Evolutionary conservation across 2,113 vertebrate genomes (phyloP), one percentile per base, ranked within the genome.

Genomic region (Plestiodon gilberti): DNA sequence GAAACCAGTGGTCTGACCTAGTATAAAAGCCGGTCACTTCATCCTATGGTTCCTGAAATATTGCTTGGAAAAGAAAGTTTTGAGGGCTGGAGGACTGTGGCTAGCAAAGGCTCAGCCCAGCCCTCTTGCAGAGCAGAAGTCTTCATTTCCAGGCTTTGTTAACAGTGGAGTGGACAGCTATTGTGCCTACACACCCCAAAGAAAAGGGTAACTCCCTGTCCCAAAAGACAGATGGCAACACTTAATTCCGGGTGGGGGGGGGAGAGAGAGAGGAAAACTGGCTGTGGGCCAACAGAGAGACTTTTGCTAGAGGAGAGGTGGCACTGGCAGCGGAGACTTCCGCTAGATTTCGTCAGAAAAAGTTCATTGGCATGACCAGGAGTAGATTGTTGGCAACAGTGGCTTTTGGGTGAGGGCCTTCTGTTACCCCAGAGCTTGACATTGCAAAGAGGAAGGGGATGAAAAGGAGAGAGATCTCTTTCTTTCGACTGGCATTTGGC

Each of bases 181-280:
- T 87, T 81, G 88, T 89, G 87, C 82, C 80, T 61, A 78, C 33
- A 75, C 48, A 79, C 86, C 10, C 33, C 62, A 86, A 83, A 86
- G 90, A 82, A 86, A 64, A 85, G 85, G 90, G 79, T 76, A 86
- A 81, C 81, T 81, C 70, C 85, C 88, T 90, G 67, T 85, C 81
- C 90, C 70, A 25, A 86, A 88, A 88, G 93, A 91, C 93, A 94
- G 93, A 94, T 95, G 94, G 94, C 86, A 89, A 91, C 82, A 0
- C 86, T 84, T 80, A 62, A 93, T 92, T 90, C 90, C 91, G 95
- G 93, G 91, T 92, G 94, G 92, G 87, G 11, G 33, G 30, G 30
- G n/a, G 23, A 22, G 40, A 1, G 38, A 22, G n/a, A 18, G 20
- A 25, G 28, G 85, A 83, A 57, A 89, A 85, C 83, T 93, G 93